These are phyloP conservation scores for Apodemia zela DNA, from an alignment of 2,888 invertebrate genomes.

Conservation along the genomic window DNA sequence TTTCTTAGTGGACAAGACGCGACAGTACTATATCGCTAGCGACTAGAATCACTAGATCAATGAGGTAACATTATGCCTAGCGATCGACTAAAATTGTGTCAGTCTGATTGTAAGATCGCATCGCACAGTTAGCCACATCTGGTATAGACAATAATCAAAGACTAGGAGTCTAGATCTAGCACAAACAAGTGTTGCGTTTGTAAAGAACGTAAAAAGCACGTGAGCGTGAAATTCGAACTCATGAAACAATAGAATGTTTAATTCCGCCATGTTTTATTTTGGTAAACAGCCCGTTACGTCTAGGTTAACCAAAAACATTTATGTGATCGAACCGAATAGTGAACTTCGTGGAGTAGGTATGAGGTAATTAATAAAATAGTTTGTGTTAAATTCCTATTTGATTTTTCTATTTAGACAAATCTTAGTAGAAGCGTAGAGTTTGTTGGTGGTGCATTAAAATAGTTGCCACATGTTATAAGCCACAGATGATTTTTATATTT, in stretches of 20 bases:
- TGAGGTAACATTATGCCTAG: too few relatives aligned
- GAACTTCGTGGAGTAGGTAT: neutral
- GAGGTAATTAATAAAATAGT: neutral
- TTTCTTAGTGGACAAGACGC: too few relatives aligned
- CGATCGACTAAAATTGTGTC: neutral
- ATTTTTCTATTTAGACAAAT: too few relatives aligned
- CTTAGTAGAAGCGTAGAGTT: too few relatives aligned
- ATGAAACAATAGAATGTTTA: conserved; percentile 13
- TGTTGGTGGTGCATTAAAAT: too few relatives aligned
- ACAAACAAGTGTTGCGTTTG: conserved; percentile 9
- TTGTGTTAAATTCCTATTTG: too few relatives aligned
- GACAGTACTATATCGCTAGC: too few relatives aligned
- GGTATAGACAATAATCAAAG: neutral
- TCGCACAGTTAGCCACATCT: neutral
- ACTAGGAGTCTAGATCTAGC: neutral
- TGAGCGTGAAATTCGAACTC: conserved; percentile 3
- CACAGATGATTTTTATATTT: too few relatives aligned
- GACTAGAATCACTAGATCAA: too few relatives aligned
- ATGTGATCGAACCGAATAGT: conserved; percentile 12
- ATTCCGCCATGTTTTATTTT: conserved; percentile 3
- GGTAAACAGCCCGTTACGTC: conserved; percentile 9
- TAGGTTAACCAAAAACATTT: neutral
- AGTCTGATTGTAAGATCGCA: neutral
- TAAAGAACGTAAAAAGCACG: conserved; percentile 10
- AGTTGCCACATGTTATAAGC: too few relatives aligned